Base-by-base conservation (phyloP, 2,888 invertebrate species). In the Thymelicus acteon region DNA sequence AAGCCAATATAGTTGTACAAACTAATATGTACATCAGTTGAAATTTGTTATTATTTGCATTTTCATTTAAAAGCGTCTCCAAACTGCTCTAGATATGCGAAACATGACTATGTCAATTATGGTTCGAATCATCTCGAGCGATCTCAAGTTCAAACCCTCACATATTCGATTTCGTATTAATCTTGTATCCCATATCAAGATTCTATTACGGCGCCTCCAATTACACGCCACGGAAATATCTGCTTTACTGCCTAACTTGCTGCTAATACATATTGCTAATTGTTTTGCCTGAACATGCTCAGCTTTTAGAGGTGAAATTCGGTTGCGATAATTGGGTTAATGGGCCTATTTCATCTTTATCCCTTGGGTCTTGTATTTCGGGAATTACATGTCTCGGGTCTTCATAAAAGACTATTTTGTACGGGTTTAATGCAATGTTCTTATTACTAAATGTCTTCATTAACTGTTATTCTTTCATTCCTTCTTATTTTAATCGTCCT, bases 141-240 rank as follows among this genome's bases (percentile, higher is more conserved):
- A 49, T 49, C 67, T 67, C 67, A 67, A 67, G 60, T 67, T 60
- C 48, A 60, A 6, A 37, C 57, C 44, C 15, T 44, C 60, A 60
- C 67, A 67, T 67, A 67, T 67, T 67, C 60, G 67, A 67, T 67
- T 67, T 60, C 67, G 49, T 67, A 67, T 67, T 67, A 67, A 67
- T 67, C 60, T 60, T 67, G 60, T 67, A 54, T 54, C 65, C 40
- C 67, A 19, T 67, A 67, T 67, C 66, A 67, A 67, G 60, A 48
- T 49, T 63, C 48, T 15, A 39, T 57, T 58, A 31, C 67, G 19
- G 49, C 71, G 70, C 69, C 71, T 71, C 73, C 75, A 74, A 75
- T 74, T 75, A 74, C 66, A 58, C 63, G 13, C 67, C 60, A 67
- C 19, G 73, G 74, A 65, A 75, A 75, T 74, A 74, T 73, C 73